These are phyloP conservation scores for Capricornis sumatraensis DNA, from an alignment of 2,113 vertebrate species.

Conservation along the genomic window DNA sequence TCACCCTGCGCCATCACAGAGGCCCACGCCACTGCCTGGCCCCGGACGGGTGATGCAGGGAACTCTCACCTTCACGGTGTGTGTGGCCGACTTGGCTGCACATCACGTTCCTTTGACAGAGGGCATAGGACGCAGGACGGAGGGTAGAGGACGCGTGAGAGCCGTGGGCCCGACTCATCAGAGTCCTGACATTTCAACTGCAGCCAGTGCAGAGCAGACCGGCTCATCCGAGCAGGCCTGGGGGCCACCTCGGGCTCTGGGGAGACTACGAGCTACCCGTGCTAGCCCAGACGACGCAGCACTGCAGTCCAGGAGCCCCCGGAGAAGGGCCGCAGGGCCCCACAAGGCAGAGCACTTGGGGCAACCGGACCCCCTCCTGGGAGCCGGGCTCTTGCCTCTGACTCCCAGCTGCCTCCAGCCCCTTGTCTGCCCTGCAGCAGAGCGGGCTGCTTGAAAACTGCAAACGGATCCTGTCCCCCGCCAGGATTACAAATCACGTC, in stretches of 20 bases:
- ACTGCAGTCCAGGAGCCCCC: background rate
- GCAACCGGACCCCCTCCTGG: background rate
- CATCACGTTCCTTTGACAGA: background rate
- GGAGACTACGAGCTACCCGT: accelerated
- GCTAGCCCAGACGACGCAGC: background rate
- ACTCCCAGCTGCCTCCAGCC: background rate
- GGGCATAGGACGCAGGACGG: background rate
- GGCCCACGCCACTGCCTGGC: background rate
- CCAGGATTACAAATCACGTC: background rate
- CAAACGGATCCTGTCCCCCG: background rate
- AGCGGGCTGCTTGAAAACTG: background rate
- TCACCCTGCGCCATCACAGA: background rate
- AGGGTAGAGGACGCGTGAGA: background rate
- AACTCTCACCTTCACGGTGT: background rate
- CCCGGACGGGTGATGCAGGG: background rate
- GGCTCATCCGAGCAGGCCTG: background rate
- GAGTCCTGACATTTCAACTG: background rate
- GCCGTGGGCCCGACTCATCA: background rate
- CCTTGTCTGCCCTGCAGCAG: background rate
- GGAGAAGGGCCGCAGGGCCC: background rate
- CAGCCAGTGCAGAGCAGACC: background rate
- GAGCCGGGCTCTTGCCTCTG: background rate
- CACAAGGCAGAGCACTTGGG: background rate
- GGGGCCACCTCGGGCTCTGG: background rate
- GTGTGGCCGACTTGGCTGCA: background rate